Base-by-base conservation (phyloP, 2,888 invertebrate genomes). In the Caenorhabditis macrosperma region DNA sequence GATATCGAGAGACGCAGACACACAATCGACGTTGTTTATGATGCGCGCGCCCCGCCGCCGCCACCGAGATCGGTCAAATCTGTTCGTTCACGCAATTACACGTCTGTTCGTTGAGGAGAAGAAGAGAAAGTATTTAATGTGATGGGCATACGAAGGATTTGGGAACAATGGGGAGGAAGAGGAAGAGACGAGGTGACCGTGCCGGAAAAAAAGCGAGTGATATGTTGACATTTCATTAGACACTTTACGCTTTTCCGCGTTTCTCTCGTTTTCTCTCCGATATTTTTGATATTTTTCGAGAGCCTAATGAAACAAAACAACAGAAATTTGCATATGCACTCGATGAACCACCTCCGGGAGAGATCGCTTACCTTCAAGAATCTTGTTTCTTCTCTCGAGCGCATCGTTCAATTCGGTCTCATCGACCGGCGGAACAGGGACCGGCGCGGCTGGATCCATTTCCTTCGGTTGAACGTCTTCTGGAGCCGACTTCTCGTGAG, bases 341-440 rank as follows among this genome's bases (percentile, higher is more conserved):
- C n/a, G n/a, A n/a, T n/a, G n/a, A n/a, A n/a, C 38, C 4, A 52
- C 24, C 24, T 52, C 24, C 35, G 17, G 22, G 15, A 50, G 33
- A 59, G n/a, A 9, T 5, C 44, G 59, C 74, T 46, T 0, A 84
- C 84, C 84, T 64, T 84, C 84, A 17, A 71, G 60, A 64, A 84
- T 84, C 28, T 77, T 78, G n/a, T 52, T 72, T 17, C 81, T 50
- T 24, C 84, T 63, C 28, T 84, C 84, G 66, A 84, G 50, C 3
- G 74, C 63, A 10, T 75, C 79, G n/a, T 52, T 71, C 55, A 84
- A 54, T 33, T 82, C 81, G 4, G 72, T 44, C 41, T 81, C 81
- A 68, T 80, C 67, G 17, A 66, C 64, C 6, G 68, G 52, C 2
- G 78, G 24, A 17, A 44, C 52, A 30, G 57, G 55, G 30, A 50